Evolutionary conservation across 2,797 vertebrate species (phyloP).

Genomic region (Urosaurus nigricauda): DNA sequence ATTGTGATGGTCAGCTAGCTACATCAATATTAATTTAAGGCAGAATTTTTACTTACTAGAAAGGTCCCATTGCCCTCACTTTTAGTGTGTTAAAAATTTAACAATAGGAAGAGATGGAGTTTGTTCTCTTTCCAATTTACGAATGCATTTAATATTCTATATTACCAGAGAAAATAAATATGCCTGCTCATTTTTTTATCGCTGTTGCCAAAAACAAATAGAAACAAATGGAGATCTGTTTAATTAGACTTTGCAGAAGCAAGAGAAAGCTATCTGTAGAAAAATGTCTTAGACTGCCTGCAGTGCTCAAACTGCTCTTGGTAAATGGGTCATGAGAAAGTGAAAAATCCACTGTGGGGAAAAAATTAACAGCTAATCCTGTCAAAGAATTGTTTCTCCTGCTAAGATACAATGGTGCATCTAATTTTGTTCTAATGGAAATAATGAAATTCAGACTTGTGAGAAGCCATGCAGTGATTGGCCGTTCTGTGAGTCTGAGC

Average conservation of each 20-base stretch:
- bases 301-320: slow-evolving; percentile 15
- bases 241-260: slow-evolving; percentile 29
- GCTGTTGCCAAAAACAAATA: slow-evolving; percentile 38
- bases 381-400: slow-evolving; percentile 25
- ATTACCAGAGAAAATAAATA: slow-evolving; percentile 21
- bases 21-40: slow-evolving; percentile 42
- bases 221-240: slow-evolving; percentile 32
- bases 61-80: slow-evolving; percentile 17
- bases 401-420: slow-evolving; percentile 33
- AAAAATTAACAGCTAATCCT: not conserved
- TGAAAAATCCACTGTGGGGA: slow-evolving; percentile 53
- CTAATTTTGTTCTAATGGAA: slow-evolving; percentile 34
- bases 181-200: slow-evolving; percentile 47
- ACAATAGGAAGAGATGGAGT: not conserved
- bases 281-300: slow-evolving; percentile 38
- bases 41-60: slow-evolving; percentile 38
- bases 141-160: slow-evolving; percentile 8
- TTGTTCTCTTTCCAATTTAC: slow-evolving; percentile 31
- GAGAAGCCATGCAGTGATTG: not conserved
- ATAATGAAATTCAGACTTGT: not conserved
- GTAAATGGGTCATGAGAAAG: slow-evolving; percentile 38
- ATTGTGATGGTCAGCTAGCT: slow-evolving; percentile 33
- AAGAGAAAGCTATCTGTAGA: slow-evolving; percentile 40
- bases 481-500: not conserved
- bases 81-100: slow-evolving; percentile 48